Conservation (phyloP, 2,797 vertebrate genomes). For the Clarias fuscus region DNA sequence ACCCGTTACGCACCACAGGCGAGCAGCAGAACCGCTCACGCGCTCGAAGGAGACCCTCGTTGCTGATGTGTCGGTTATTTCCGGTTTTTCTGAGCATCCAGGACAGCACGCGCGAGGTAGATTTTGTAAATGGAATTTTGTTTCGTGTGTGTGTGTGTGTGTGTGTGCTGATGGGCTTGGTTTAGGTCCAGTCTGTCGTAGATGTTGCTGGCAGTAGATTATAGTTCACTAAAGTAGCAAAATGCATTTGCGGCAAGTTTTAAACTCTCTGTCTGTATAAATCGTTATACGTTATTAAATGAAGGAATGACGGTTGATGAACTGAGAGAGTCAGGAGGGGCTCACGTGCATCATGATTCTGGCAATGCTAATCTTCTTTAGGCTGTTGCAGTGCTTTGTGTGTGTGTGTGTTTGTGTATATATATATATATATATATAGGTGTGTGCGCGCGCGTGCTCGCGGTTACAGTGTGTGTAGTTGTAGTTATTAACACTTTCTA, state of each 20-base stretch:
- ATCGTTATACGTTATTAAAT: neutral
- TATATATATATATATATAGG: too few species aligned
- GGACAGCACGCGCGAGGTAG: too few species aligned
- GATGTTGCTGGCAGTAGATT: neutral
- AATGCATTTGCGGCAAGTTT: neutral
- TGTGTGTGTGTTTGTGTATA: too few species aligned
- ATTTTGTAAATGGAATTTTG: neutral
- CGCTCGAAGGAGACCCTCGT: neutral
- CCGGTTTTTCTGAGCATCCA: constrained; percentile 10
- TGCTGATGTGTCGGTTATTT: neutral
- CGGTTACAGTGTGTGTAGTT: neutral
- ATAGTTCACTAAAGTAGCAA: neutral
- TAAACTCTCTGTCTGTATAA: neutral
- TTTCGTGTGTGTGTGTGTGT: too few species aligned
- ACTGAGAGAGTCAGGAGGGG: neutral
- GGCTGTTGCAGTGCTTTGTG: neutral
- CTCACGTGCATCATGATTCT: neutral
- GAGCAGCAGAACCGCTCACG: neutral
- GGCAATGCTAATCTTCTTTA: neutral
- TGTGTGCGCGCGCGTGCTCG: neutral
- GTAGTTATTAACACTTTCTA: neutral
- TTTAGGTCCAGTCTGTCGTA: neutral
- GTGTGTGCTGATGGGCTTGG: neutral
- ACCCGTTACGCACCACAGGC: neutral
- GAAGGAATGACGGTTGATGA: neutral